Percentiles rank a stretch among this genome's conserved stretches.
Evolutionary conservation across 2,888 invertebrate genomes (phyloP).

Genomic region (Eumacrocentrus americanus): DNA sequence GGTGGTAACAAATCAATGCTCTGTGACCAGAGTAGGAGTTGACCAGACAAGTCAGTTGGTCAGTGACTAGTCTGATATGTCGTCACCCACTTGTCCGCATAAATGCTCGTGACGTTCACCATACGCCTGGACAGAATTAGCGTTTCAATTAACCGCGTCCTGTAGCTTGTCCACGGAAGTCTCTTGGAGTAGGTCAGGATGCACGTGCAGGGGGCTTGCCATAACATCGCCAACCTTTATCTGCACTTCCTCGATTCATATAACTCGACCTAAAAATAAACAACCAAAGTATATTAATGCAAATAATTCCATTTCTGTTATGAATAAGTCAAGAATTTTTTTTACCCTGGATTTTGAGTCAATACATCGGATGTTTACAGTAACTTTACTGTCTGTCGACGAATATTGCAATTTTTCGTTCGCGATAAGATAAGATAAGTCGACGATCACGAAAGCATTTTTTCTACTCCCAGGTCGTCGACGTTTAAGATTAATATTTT

Average conservation of each 20-base stretch:
- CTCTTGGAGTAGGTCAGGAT: slow-evolving; percentile 32
- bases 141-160: slow-evolving; percentile 29
- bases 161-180: slow-evolving; percentile 12
- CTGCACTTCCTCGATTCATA: too few species aligned
- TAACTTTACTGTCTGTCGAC: not conserved
- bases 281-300: too few species aligned
- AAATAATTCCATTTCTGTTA: not conserved
- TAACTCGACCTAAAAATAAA: too few species aligned
- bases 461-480: not conserved
- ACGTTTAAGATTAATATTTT: not conserved
- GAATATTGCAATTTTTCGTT: slow-evolving; percentile 3
- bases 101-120: slow-evolving; percentile 8
- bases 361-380: slow-evolving; percentile 1
- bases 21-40: too few species aligned
- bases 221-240: too few species aligned
- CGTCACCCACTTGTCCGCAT: not conserved
- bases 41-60: slow-evolving; percentile 5
- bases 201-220: too few species aligned
- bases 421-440: slow-evolving; percentile 9
- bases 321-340: not conserved
- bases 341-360: not conserved
- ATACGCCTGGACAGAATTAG: slow-evolving; percentile 22
- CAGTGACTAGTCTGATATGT: not conserved
- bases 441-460: not conserved
- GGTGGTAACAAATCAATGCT: not conserved